Conservation (phyloP, 2,888 invertebrate species). For the Dolomedes plantarius region DNA sequence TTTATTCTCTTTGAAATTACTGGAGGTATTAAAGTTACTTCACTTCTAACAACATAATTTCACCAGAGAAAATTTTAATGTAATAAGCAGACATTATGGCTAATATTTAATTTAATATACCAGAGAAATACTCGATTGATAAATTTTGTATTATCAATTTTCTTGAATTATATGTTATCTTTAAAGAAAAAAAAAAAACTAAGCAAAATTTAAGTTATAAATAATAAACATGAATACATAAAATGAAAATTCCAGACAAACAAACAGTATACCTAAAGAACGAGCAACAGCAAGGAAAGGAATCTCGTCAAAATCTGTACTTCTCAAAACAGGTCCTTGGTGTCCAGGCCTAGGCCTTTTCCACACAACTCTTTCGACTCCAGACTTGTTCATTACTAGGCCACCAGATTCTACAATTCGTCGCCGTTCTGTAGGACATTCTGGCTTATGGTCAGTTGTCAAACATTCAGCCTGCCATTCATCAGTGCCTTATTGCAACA, state of each 20-base stretch:
- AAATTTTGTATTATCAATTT: too few species aligned
- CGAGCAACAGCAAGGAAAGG: slow-evolving; percentile 97
- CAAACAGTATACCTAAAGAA: slow-evolving; percentile 83
- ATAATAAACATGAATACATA: too few species aligned
- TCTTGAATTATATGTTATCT: too few species aligned
- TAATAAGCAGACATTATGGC: too few species aligned
- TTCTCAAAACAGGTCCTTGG: slow-evolving; percentile 90
- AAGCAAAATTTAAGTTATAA: too few species aligned
- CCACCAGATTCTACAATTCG: slow-evolving; percentile 83
- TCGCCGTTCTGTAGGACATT: slow-evolving; percentile 87
- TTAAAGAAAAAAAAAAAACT: too few species aligned
- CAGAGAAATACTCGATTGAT: too few species aligned
- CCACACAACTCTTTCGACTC: slow-evolving; percentile 98
- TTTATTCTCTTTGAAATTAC: too few species aligned
- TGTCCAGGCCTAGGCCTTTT: slow-evolving; percentile 90
- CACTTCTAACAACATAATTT: too few species aligned
- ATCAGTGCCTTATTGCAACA: slow-evolving; percentile 78
- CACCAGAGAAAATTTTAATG: too few species aligned
- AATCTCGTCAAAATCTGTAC: slow-evolving; percentile 93
- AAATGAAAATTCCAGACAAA: not conserved
- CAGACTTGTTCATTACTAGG: slow-evolving; percentile 83
- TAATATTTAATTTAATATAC: too few species aligned
- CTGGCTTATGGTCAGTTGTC: slow-evolving; percentile 97
- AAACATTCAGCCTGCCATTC: slow-evolving; percentile 88
- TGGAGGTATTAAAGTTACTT: too few species aligned